Evolutionary conservation across 2,888 invertebrate species (phyloP).

Genomic region (Vanessa cardui): DNA sequence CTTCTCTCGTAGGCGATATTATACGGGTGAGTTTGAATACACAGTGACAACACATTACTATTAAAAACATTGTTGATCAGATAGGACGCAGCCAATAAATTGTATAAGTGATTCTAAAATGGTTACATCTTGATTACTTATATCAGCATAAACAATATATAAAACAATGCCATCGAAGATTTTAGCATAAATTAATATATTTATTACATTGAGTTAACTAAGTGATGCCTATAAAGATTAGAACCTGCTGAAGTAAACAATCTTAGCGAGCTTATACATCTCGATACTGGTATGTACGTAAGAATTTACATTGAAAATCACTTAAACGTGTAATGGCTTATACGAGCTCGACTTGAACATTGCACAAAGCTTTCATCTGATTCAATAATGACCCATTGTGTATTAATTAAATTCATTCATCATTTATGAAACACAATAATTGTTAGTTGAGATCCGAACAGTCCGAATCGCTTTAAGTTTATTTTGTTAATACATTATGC

Average conservation of each 20-base stretch:
- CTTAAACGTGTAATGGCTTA: not conserved
- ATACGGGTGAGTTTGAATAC: conserved; percentile 87
- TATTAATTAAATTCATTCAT: not conserved
- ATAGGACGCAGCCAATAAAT: not conserved
- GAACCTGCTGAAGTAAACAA: conserved; percentile 19
- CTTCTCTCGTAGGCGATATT: conserved; percentile 96
- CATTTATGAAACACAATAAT: not conserved
- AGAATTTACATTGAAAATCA: conserved; percentile 9
- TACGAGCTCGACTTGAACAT: not conserved
- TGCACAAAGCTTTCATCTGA: not conserved
- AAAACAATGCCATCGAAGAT: conserved; percentile 19
- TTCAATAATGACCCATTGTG: not conserved
- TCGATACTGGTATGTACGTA: not conserved
- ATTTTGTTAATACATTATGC: too few relatives aligned
- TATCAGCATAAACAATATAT: not conserved
- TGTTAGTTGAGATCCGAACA: not conserved
- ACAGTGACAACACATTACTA: not conserved
- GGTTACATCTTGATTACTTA: conserved; percentile 8
- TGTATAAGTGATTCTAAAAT: not conserved
- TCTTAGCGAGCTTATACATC: not conserved
- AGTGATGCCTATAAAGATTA: conserved; percentile 24
- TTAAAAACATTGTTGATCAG: not conserved
- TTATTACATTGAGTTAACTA: conserved; percentile 24
- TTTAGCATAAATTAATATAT: conserved; percentile 29
- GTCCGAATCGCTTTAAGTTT: not conserved